phyloP scores from a whole-genome alignment of 2,797 vertebrate species.

The Hyperoplus lanceolatus region DNA sequence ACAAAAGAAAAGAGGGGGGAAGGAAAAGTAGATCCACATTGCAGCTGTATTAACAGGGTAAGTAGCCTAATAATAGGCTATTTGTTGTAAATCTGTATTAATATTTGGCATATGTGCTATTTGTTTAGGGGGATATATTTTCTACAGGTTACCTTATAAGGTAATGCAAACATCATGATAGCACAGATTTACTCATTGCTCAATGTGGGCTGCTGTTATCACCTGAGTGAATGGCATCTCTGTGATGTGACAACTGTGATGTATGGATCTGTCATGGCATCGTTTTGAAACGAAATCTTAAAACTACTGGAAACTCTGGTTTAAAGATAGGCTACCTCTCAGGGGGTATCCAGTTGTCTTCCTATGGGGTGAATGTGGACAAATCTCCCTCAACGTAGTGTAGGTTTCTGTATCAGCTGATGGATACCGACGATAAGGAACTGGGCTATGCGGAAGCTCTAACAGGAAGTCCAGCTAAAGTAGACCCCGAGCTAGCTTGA shows the following conservation, averaged over 20 bases:
- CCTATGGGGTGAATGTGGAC: background rate
- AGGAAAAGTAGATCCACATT: constrained; percentile 39
- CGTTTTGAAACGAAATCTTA: background rate
- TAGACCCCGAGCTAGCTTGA: constrained; percentile 37
- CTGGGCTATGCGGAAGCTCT: constrained; percentile 79
- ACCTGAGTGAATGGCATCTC: constrained; percentile 1
- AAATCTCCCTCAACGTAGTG: background rate
- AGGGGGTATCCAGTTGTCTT: background rate
- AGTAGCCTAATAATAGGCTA: constrained; percentile 24
- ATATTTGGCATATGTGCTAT: background rate
- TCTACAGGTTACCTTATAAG: constrained; percentile 67
- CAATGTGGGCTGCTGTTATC: background rate
- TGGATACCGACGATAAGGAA: constrained; percentile 45
- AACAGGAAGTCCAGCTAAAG: constrained; percentile 80
- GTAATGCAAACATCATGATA: constrained; percentile 19
- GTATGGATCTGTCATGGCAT: constrained; percentile 3
- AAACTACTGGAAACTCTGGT: background rate
- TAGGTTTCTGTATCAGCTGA: constrained; percentile 36
- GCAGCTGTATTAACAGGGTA: constrained; percentile 60
- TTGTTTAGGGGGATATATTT: background rate
- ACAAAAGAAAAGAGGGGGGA: constrained; percentile 54
- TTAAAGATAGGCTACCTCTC: background rate
- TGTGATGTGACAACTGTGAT: background rate
- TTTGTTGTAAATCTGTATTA: constrained; percentile 7
- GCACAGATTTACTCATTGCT: constrained; percentile 10